Percentiles rank a stretch among this genome's conserved stretches.
phyloP scores from a whole-genome alignment of 2,113 vertebrate genomes.

The Pyrgilauda ruficollis region DNA sequence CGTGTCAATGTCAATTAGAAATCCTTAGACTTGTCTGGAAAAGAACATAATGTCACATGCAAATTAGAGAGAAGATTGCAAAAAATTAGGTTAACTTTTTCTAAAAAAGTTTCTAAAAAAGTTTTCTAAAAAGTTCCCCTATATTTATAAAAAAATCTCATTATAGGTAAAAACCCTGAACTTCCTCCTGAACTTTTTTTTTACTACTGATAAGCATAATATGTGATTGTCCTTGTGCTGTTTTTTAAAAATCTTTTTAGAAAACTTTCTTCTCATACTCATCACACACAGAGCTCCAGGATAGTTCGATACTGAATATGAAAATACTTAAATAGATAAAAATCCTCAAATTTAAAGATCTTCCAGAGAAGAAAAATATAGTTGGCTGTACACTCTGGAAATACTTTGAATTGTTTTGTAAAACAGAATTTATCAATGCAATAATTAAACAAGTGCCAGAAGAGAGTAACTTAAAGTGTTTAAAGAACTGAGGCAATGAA shows the following conservation, averaged over 20 bases:
- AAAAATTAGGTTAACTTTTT: background rate
- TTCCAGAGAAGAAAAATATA: background rate
- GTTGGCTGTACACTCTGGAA: background rate
- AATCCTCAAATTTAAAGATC: background rate
- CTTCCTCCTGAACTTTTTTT: background rate
- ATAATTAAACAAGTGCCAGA: background rate
- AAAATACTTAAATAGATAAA: background rate
- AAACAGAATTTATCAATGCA: background rate
- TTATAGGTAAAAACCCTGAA: background rate
- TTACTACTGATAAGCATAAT: slow-evolving; percentile 13
- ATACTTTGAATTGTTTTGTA: background rate
- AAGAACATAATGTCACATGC: background rate
- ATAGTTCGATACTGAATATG: background rate
- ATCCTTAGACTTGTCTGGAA: background rate
- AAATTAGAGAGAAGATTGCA: background rate
- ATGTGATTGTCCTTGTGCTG: background rate
- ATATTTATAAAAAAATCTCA: background rate
- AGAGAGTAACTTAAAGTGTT: background rate
- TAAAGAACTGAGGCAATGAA: background rate
- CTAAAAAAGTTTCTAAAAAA: background rate
- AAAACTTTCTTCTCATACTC: background rate
- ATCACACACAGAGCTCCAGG: background rate
- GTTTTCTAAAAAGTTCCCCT: background rate
- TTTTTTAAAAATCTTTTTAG: background rate
- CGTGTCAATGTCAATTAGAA: background rate